These are phyloP conservation scores for Aphis gossypii DNA, from an alignment of 1,140 invertebrate species.

Conservation along the genomic window DNA sequence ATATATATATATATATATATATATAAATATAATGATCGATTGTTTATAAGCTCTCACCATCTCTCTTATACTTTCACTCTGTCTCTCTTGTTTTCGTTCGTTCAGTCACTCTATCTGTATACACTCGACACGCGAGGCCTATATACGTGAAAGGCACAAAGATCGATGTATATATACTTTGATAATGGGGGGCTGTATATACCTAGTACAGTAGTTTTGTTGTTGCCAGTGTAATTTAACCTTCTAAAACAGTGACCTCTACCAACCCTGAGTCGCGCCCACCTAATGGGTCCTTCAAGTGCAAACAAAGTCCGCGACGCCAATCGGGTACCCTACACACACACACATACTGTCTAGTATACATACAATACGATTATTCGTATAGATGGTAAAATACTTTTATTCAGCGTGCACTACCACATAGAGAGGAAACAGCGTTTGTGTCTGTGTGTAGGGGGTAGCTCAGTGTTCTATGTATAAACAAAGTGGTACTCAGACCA, in stretches of 20 bases:
- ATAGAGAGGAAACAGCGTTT: neutral
- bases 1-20: neutral
- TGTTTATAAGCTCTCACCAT: neutral
- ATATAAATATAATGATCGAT: slow-evolving; percentile 32
- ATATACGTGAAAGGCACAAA: neutral
- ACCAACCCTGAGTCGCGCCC: neutral
- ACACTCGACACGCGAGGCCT: too few species aligned
- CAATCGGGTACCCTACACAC: too few species aligned
- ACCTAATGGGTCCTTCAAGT: slow-evolving; percentile 45
- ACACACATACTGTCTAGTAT: neutral
- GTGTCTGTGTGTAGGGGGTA: neutral
- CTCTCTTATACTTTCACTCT: neutral
- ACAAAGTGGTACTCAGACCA: neutral
- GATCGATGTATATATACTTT: neutral
- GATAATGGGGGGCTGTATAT: neutral
- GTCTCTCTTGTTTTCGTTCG: neutral
- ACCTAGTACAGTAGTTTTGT: neutral
- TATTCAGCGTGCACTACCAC: neutral
- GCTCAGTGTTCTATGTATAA: neutral
- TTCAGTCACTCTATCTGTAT: neutral
- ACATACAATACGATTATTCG: neutral
- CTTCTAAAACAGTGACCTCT: slow-evolving; percentile 32
- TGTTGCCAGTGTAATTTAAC: slow-evolving; percentile 46
- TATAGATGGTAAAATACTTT: neutral
- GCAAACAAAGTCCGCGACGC: slow-evolving; percentile 13